Percentiles rank a stretch among this genome's conserved stretches.
Conservation (phyloP, 2,113 vertebrate genomes). For the Ciconia stormi region DNA sequence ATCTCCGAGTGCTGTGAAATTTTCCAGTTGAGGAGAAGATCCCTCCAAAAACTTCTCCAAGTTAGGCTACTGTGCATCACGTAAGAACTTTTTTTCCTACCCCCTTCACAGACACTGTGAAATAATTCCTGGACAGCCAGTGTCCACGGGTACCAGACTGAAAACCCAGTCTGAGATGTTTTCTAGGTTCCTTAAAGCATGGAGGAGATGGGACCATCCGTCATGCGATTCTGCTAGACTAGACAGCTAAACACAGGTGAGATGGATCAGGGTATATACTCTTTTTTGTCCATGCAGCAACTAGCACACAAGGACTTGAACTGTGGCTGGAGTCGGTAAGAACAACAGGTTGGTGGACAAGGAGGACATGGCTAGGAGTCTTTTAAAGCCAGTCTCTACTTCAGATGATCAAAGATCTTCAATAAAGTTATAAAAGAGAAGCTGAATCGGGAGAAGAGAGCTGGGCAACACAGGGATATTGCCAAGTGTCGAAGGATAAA, state of each 20-base stretch:
- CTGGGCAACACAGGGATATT: background rate
- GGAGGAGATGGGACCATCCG: background rate
- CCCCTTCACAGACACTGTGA: background rate
- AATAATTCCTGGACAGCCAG: background rate
- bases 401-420: background rate
- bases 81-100: background rate
- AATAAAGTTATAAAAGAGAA: background rate
- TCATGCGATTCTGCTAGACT: background rate
- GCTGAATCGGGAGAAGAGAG: background rate
- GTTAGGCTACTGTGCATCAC: background rate
- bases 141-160: background rate
- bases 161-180: background rate
- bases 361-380: background rate
- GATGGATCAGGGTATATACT: background rate
- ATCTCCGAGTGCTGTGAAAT: background rate
- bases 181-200: background rate
- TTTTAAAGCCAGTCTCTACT: background rate
- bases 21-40: background rate
- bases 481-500: background rate
- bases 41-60: background rate
- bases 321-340: background rate
- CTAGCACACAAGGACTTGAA: background rate
- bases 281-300: accelerated
- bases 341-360: background rate
- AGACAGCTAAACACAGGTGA: background rate